A percentile compares a stretch with the other conserved stretches of the same genome.
phyloP scores from a whole-genome alignment of 2,113 vertebrate genomes.

The Rhinopithecus roxellana region DNA sequence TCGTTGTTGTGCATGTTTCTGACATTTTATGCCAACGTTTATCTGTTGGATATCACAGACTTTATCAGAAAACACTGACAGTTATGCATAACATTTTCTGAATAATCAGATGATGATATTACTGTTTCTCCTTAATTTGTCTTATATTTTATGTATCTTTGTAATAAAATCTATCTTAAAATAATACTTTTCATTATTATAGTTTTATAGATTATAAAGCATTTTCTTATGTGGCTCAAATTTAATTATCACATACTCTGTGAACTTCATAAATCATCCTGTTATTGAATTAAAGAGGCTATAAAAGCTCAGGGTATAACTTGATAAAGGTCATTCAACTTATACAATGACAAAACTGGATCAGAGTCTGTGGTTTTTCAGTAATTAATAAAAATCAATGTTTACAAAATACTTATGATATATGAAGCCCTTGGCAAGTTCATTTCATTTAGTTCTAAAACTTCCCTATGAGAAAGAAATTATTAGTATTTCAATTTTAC shows the following conservation, averaged over 20 bases:
- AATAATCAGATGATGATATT: not conserved
- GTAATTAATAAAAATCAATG: constrained; percentile 8
- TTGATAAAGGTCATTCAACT: not conserved
- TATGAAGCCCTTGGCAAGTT: not conserved
- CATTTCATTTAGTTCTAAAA: constrained; percentile 20
- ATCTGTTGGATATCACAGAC: not conserved
- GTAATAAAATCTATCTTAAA: not conserved
- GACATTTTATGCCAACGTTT: not conserved
- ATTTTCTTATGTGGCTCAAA: not conserved
- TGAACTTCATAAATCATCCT: not conserved
- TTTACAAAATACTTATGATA: not conserved
- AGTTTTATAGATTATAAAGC: not conserved
- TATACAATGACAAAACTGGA: not conserved
- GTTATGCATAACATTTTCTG: not conserved
- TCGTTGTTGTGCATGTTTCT: not conserved
- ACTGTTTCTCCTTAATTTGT: not conserved
- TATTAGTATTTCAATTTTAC: not conserved
- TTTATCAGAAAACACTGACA: constrained; percentile 6
- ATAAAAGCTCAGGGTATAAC: not conserved
- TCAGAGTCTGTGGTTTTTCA: not conserved
- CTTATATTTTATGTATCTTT: not conserved
- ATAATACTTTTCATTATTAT: not conserved
- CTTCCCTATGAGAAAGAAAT: not conserved
- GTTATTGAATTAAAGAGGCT: not conserved
- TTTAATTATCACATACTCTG: not conserved